A percentile compares a stretch with the other conserved stretches of the same genome.
Evolutionary conservation across 2,113 vertebrate genomes (phyloP).

Genomic region (Prochilodus magdalenae): DNA sequence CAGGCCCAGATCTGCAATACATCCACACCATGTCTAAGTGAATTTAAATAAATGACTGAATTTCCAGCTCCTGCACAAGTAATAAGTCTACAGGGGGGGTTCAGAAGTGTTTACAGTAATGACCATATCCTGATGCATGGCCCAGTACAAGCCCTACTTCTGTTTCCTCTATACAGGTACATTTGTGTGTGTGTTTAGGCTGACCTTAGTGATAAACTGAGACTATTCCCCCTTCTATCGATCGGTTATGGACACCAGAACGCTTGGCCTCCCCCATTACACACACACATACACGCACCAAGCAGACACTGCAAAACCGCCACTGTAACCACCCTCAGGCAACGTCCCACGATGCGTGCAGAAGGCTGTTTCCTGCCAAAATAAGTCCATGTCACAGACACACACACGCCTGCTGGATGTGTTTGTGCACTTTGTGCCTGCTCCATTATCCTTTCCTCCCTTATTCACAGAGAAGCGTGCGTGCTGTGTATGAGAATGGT

Average conservation of each 20-base stretch:
- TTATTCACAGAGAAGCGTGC: neutral
- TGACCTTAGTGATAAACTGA: conserved; percentile 22
- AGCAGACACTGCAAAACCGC: conserved; percentile 1
- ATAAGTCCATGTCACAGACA: conserved; percentile 16
- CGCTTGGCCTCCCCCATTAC: conserved; percentile 13
- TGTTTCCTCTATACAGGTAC: neutral
- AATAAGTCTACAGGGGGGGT: conserved; percentile 32
- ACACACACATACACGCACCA: neutral
- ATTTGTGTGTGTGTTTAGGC: neutral
- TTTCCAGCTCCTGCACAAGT: conserved; percentile 27
- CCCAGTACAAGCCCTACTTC: neutral
- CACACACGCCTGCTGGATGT: conserved; percentile 2
- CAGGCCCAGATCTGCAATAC: conserved; percentile 43
- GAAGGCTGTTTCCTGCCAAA: conserved; percentile 39
- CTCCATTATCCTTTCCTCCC: neutral
- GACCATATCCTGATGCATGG: conserved; percentile 27
- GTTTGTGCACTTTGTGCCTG: neutral
- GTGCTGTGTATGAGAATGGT: neutral
- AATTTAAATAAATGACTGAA: conserved; percentile 38
- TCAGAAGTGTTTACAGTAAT: conserved; percentile 11
- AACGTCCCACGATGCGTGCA: conserved; percentile 25
- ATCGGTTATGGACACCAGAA: conserved; percentile 16
- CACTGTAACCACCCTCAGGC: conserved; percentile 16
- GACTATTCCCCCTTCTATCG: conserved; percentile 22
- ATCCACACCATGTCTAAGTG: conserved; percentile 25